Percentiles rank a stretch among this genome's conserved stretches.
phyloP scores from a whole-genome alignment of 2,113 vertebrate genomes.

The Lampris incognitus region DNA sequence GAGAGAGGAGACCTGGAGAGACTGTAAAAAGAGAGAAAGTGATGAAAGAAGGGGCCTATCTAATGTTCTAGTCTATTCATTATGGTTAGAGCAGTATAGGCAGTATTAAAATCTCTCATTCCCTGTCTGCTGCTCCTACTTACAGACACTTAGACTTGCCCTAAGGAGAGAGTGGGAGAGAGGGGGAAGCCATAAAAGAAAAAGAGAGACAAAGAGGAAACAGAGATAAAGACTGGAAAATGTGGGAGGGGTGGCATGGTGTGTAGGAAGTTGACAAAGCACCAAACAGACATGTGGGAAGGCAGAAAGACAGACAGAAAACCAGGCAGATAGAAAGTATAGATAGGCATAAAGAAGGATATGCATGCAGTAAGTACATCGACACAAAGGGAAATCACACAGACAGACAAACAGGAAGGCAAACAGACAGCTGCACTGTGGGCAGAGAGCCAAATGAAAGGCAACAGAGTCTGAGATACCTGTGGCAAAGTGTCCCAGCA shows the following conservation, averaged over 20 bases:
- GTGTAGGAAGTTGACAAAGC: conserved; percentile 17
- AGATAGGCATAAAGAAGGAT: too few species aligned
- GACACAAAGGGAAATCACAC: not conserved
- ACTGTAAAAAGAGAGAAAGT: not conserved
- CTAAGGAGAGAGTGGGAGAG: conserved; percentile 17
- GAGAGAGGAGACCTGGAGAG: not conserved
- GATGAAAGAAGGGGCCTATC: conserved; percentile 3
- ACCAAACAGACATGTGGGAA: not conserved
- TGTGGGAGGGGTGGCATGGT: conserved; percentile 6
- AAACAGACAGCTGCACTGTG: not conserved
- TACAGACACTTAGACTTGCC: conserved; percentile 20
- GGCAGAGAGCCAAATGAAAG: conserved; percentile 7
- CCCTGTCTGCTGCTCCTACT: conserved; percentile 3
- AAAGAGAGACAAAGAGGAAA: conserved; percentile 28
- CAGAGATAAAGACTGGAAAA: not conserved
- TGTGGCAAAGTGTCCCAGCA: conserved; percentile 35
- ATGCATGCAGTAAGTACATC: too few species aligned
- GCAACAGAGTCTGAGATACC: conserved; percentile 20
- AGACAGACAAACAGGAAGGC: not conserved
- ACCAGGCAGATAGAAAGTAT: not conserved
- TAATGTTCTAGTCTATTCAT: conserved; percentile 62
- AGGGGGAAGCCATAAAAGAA: not conserved
- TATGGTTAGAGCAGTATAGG: conserved; percentile 33
- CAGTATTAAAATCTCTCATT: conserved; percentile 59
- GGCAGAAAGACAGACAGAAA: not conserved